A percentile compares a stretch with the other conserved stretches of the same genome.
phyloP scores from a whole-genome alignment of 2,113 vertebrate genomes.

The Dasyornis broadbenti region DNA sequence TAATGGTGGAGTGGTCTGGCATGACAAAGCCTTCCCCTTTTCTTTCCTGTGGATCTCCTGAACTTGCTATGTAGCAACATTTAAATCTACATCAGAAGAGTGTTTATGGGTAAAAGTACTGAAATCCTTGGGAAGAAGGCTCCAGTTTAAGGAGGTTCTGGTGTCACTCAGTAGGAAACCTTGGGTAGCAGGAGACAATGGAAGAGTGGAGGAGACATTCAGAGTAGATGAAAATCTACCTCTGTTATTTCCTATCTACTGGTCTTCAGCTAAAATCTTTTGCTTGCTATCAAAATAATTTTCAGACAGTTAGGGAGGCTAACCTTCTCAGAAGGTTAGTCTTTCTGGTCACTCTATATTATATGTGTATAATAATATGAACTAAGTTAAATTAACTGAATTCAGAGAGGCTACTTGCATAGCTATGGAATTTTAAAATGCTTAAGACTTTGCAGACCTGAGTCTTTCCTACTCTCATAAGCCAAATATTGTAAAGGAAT shows the following conservation, averaged over 20 bases:
- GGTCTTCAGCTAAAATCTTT: neutral
- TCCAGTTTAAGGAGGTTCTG: neutral
- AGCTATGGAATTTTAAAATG: neutral
- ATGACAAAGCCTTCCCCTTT: neutral
- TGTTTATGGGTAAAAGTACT: neutral
- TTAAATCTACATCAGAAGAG: neutral
- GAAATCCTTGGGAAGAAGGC: neutral
- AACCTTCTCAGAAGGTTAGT: neutral
- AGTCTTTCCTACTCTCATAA: neutral
- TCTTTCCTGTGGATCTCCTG: neutral
- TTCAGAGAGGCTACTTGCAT: neutral
- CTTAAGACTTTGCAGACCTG: neutral
- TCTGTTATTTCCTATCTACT: neutral
- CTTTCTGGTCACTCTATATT: neutral
- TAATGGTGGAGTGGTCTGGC: neutral
- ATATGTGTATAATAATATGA: neutral
- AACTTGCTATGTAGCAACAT: neutral
- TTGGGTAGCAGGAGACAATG: neutral
- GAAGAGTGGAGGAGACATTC: neutral
- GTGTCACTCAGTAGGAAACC: neutral
- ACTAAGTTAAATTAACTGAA: neutral
- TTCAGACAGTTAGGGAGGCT: neutral
- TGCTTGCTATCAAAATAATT: neutral
- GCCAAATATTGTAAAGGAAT: neutral
- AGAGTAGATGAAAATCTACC: neutral